Evolutionary conservation across 2,797 vertebrate genomes (phyloP).

Genomic region (Remorina albescens): DNA sequence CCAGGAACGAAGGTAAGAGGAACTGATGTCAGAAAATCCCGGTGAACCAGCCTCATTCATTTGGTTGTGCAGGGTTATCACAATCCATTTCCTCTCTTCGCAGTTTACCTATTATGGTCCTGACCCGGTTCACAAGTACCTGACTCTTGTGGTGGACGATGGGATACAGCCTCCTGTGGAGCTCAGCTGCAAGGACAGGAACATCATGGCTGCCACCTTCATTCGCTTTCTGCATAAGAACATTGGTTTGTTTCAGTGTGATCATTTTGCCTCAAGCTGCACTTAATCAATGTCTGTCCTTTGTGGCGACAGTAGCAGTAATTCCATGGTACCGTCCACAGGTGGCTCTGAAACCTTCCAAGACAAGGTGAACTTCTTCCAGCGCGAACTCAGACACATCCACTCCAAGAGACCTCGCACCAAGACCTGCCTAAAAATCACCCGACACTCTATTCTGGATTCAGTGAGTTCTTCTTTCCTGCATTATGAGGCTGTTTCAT

Average conservation of each 20-base stretch:
- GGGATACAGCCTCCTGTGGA: constrained; percentile 98
- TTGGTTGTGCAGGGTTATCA: background rate
- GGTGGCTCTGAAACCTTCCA: constrained; percentile 99
- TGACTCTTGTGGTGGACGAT: constrained; percentile 97
- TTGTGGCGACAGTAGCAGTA: background rate
- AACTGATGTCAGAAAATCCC: background rate
- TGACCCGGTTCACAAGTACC: constrained; percentile 95
- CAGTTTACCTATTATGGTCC: constrained; percentile 97
- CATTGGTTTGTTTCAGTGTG: constrained; percentile 88
- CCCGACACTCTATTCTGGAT: constrained; percentile 91
- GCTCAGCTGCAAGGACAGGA: constrained; percentile 98
- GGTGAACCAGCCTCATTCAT: background rate
- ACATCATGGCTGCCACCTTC: constrained; percentile 98
- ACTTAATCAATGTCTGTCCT: background rate
- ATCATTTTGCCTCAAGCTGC: background rate
- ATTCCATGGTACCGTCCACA: constrained; percentile 60
- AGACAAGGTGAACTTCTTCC: constrained; percentile 99
- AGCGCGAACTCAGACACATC: constrained; percentile 94
- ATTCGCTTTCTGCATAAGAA: constrained; percentile 98
- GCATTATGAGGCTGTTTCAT: background rate
- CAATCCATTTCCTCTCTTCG: constrained; percentile 2
- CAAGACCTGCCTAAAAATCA: constrained; percentile 96
- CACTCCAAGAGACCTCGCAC: constrained; percentile 96
- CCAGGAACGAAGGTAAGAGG: constrained; percentile 95
- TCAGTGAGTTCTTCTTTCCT: constrained; percentile 83